phyloP scores from a whole-genome alignment of 2,797 vertebrate species.

The Anguilla obscura region DNA sequence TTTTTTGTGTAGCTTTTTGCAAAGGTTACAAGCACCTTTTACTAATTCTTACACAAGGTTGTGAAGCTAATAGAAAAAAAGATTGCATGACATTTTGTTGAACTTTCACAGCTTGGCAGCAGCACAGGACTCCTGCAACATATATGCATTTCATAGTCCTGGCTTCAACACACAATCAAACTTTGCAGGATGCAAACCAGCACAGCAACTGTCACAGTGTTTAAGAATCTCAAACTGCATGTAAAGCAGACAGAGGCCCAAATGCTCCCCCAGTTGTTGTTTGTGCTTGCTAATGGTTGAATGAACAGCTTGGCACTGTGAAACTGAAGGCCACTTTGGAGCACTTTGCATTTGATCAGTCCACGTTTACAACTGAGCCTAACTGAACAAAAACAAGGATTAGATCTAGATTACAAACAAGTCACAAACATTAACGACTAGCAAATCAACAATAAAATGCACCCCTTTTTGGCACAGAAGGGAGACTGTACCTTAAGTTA shows the following conservation, averaged over 20 bases:
- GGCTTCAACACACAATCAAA: neutral
- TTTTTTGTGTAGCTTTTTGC: neutral
- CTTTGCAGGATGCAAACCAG: slow-evolving; percentile 19
- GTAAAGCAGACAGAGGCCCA: slow-evolving; percentile 22
- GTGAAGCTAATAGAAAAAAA: neutral
- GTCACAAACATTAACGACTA: neutral
- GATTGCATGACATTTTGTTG: neutral
- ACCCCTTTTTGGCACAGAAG: neutral
- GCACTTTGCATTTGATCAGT: neutral
- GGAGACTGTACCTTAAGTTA: neutral
- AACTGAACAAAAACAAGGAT: slow-evolving; percentile 20
- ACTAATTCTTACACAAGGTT: neutral
- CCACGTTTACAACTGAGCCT: neutral
- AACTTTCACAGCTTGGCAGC: neutral
- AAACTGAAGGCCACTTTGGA: neutral
- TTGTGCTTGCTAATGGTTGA: slow-evolving; percentile 31
- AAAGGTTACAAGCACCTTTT: neutral
- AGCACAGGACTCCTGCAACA: neutral
- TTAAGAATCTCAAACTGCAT: neutral
- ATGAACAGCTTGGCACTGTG: slow-evolving; percentile 9
- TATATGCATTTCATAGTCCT: neutral
- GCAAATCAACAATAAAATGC: neutral
- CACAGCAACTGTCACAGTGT: neutral
- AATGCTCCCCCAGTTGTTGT: slow-evolving; percentile 26
- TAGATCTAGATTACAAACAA: neutral